Percentiles rank a stretch among this genome's conserved stretches.
Conservation (phyloP, 1,140 invertebrate genomes). For the Episyrphus balteatus region DNA sequence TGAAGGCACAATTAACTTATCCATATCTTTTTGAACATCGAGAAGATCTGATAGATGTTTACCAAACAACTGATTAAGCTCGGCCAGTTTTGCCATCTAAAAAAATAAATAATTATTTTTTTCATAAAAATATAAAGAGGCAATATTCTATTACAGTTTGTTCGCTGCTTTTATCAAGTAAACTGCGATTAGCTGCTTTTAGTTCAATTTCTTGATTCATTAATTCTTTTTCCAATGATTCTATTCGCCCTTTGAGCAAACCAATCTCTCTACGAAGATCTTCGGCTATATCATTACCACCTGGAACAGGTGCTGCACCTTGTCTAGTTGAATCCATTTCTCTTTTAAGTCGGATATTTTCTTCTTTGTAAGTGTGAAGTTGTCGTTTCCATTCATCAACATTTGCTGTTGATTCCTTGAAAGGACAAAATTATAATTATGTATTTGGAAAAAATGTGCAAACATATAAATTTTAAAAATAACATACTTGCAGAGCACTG, state of each 20-base stretch:
- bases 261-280: slow-evolving; percentile 33
- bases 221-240: slow-evolving; percentile 31
- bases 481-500: slow-evolving; percentile 67
- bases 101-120: slow-evolving; percentile 3
- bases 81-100: slow-evolving; percentile 30
- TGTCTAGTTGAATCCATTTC: slow-evolving; percentile 30
- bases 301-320: slow-evolving; percentile 10
- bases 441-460: no score
- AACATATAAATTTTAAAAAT: not conserved
- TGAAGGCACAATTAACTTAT: slow-evolving; percentile 32
- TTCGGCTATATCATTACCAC: slow-evolving; percentile 22
- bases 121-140: slow-evolving; percentile 1
- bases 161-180: slow-evolving; percentile 35
- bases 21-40: slow-evolving; percentile 46
- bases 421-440: slow-evolving; percentile 2
- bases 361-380: slow-evolving; percentile 90
- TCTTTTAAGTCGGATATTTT: slow-evolving; percentile 76
- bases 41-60: slow-evolving; percentile 29
- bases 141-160: slow-evolving; percentile 26
- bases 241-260: slow-evolving; percentile 30
- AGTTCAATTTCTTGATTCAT: slow-evolving; percentile 34
- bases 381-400: slow-evolving; percentile 98
- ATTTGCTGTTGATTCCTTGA: slow-evolving; percentile 82
- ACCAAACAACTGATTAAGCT: slow-evolving; percentile 29
- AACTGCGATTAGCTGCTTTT: slow-evolving; percentile 29